phyloP scores from a whole-genome alignment of 2,797 vertebrate genomes.

The Aulostomus chinensis region DNA sequence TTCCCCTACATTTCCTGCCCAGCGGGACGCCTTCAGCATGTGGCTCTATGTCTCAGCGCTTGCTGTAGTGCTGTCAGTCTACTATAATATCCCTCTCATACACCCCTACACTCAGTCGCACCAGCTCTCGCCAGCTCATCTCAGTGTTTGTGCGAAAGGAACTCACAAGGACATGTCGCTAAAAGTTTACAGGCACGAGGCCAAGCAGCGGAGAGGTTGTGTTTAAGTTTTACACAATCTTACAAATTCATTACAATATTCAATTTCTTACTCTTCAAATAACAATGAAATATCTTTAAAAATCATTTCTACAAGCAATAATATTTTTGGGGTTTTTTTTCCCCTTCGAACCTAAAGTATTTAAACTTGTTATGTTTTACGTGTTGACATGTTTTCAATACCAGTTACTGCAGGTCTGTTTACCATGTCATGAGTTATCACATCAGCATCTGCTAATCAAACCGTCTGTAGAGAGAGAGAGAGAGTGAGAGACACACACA shows the following conservation, averaged over 20 bases:
- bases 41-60: conserved; percentile 74
- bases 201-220: too few species aligned
- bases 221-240: too few species aligned
- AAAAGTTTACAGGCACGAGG: too few species aligned
- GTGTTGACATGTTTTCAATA: conserved; percentile 22
- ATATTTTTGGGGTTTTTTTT: too few species aligned
- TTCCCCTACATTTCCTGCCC: conserved; percentile 96
- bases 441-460: conserved; percentile 52
- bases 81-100: conserved; percentile 77
- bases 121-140: conserved; percentile 62
- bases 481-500: too few species aligned
- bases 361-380: not conserved
- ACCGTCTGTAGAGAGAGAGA: too few species aligned
- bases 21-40: conserved; percentile 87
- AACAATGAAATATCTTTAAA: too few species aligned
- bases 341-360: too few species aligned
- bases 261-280: too few species aligned
- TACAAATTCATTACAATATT: too few species aligned
- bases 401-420: conserved; percentile 37
- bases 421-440: conserved; percentile 64
- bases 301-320: too few species aligned
- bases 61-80: conserved; percentile 67
- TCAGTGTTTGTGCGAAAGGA: conserved; percentile 72
- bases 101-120: conserved; percentile 65
- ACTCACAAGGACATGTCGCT: too few species aligned